Conservation (phyloP, 2,113 vertebrate species). For the Anhinga anhinga region DNA sequence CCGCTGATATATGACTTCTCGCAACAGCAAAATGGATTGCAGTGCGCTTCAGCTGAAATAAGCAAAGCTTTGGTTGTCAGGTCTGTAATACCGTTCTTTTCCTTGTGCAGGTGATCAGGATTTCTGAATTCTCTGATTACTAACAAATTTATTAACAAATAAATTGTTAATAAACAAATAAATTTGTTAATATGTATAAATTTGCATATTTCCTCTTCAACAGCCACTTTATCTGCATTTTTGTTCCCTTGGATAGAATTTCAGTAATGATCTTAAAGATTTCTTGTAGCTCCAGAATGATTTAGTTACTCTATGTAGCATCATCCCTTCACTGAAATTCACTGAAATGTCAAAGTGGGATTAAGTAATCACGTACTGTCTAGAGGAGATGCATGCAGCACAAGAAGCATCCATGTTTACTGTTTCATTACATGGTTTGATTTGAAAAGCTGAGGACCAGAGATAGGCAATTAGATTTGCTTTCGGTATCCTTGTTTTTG, state of each 20-base stretch:
- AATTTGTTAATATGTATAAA: background rate
- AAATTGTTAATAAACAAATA: too few species aligned
- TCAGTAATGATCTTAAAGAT: background rate
- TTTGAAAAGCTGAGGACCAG: background rate
- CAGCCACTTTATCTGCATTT: background rate
- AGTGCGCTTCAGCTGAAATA: constrained; percentile 80
- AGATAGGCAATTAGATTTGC: background rate
- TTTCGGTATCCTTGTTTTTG: background rate
- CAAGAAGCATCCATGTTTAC: background rate
- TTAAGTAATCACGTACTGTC: background rate
- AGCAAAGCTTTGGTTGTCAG: background rate
- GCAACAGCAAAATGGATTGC: constrained; percentile 88
- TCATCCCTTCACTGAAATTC: background rate
- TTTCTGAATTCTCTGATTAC: background rate
- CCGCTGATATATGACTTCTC: constrained; percentile 73
- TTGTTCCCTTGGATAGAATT: background rate
- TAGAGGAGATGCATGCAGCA: background rate
- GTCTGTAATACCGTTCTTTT: background rate
- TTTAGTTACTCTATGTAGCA: background rate
- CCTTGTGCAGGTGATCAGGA: background rate
- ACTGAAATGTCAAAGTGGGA: background rate
- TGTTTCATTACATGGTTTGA: background rate
- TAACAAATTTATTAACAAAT: background rate
- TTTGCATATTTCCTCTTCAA: background rate
- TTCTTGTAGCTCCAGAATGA: background rate